phyloP scores from a whole-genome alignment of 2,888 invertebrate genomes.

The Aromia moschata region DNA sequence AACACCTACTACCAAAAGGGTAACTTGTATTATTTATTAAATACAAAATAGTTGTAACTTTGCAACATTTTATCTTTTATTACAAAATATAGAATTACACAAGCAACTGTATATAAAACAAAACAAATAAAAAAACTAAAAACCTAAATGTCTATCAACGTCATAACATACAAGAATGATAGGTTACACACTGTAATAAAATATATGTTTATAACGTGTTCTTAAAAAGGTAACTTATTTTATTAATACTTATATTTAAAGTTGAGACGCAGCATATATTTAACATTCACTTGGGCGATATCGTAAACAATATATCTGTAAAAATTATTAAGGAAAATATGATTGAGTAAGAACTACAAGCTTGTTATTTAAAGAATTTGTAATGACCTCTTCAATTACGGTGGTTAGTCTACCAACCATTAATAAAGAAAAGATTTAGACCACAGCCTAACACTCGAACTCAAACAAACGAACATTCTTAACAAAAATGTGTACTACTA shows the following conservation, averaged over 20 bases:
- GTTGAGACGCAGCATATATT: slow-evolving; percentile 86
- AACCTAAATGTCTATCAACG: not conserved
- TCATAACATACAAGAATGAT: not conserved
- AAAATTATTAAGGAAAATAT: slow-evolving; percentile 49
- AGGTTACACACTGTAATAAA: not conserved
- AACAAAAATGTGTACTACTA: no score
- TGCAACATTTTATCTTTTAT: not conserved
- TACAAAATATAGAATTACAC: slow-evolving; percentile 10
- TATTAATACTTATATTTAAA: slow-evolving; percentile 79
- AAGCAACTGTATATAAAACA: not conserved
- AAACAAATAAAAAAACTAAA: not conserved
- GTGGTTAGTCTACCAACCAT: no score
- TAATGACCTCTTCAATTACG: no score
- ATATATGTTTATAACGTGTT: not conserved
- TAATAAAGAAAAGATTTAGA: no score
- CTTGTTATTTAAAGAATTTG: no score
- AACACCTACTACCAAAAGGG: no score
- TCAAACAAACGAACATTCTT: no score
- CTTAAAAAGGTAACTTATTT: not conserved
- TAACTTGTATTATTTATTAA: no score
- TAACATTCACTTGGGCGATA: slow-evolving; percentile 90
- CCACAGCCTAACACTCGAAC: no score
- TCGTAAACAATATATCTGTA: slow-evolving; percentile 91
- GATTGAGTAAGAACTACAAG: no score
- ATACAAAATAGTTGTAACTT: no score